phyloP scores from a whole-genome alignment of 2,888 invertebrate species.

The Melieria picta region DNA sequence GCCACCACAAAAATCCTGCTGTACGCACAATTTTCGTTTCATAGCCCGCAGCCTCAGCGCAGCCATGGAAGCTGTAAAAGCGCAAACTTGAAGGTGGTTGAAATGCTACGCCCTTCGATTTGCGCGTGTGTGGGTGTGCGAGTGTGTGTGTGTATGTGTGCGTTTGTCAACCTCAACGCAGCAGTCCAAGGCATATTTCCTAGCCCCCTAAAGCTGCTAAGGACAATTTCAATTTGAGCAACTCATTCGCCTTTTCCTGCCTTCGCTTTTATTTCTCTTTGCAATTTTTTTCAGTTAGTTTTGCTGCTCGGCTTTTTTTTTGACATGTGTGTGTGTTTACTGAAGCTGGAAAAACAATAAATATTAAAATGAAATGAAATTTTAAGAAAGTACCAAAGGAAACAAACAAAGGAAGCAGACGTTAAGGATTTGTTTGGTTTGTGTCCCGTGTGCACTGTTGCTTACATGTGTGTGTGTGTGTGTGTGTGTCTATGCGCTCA shows the following conservation, averaged over 20 bases:
- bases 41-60: not conserved
- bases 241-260: too few species aligned
- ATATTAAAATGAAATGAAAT: conserved; percentile 19
- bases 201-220: conserved; percentile 10
- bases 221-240: conserved; percentile 19
- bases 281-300: too few species aligned
- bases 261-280: too few species aligned
- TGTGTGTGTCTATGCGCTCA: not conserved
- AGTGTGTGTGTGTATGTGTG: not conserved
- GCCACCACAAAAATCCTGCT: not conserved
- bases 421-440: conserved; percentile 8
- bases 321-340: not conserved
- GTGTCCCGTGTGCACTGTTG: not conserved
- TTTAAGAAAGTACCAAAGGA: too few species aligned
- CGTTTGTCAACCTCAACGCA: not conserved
- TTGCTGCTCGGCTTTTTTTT: not conserved
- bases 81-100: not conserved
- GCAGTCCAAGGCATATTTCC: not conserved
- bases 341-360: conserved; percentile 6
- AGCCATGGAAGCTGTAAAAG: not conserved
- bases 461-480: not conserved
- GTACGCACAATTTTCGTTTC: not conserved
- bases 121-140: not conserved
- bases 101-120: not conserved
- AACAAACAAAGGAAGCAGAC: conserved; percentile 15